Evolutionary conservation across 2,888 invertebrate species (phyloP), one percentile per base, ranked within the genome.

Genomic region (Odontothrips loti): DNA sequence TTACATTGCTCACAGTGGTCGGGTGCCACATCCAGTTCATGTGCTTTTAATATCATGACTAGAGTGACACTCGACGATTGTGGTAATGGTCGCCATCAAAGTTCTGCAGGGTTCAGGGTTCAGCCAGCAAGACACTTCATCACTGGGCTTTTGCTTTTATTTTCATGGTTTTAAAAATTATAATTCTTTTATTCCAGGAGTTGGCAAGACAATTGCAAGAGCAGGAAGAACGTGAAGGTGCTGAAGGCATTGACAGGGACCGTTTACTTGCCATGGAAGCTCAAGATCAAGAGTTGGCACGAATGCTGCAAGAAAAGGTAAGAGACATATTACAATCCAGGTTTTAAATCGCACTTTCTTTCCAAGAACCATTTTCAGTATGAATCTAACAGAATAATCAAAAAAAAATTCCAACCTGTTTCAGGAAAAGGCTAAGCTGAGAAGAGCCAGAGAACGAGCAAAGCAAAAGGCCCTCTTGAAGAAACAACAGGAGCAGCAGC

Each of bases 251-350:
- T 82, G 90, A 90, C 85, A 86, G 88, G 47, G 93, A 93, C 87
- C 89, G 92, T 83, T 89, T 92, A 85, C 86, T 94, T 83, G 94
- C 94, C 1, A 93, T 94, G 84, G 94, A 95, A 87, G 93, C 93
- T 0, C 94, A 94, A 86, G 94, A 95, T 85, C 92, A 93, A 83
- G 94, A 94, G 86, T 86, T 94, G 80, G 94, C 94, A 1, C 91
- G 92, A 86, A 90, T 94, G 88, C 87, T 95, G 79, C 94, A 94
- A 86, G 94, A 94, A 86, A 88, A 91, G 84, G 87, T 87, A 82
- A 83, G 83, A 83, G 58, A 75, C 47, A 1, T 20, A 27, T 6
- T 20, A 3, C 20, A 6, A 79, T 8, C 17, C 27, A 43, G 11
- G 29, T 58, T n/a, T 80, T 29, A 79, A 81, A 79, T 80, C 47